These are phyloP conservation scores for Lydus trimaculatus DNA, from an alignment of 2,888 invertebrate species.

Conservation along the genomic window DNA sequence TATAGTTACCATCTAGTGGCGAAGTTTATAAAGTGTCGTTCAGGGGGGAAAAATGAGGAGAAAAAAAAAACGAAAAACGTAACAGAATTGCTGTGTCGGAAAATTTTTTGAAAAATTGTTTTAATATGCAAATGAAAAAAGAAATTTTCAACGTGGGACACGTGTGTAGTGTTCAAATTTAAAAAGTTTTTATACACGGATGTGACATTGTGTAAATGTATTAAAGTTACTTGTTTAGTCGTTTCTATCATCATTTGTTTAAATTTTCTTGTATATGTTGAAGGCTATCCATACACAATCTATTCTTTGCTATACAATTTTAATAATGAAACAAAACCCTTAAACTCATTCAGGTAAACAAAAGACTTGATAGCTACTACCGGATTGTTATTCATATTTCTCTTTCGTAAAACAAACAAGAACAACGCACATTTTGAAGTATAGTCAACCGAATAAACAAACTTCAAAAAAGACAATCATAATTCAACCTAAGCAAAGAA, in stretches of 20 bases:
- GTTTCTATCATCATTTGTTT: too few relatives aligned
- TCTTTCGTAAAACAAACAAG: too few relatives aligned
- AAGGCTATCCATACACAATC: too few relatives aligned
- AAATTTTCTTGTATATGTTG: background rate
- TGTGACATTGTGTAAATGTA: conserved; percentile 34
- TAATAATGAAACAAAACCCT: too few relatives aligned
- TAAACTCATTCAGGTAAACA: too few relatives aligned
- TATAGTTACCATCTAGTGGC: conserved; percentile 1
- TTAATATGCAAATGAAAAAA: conserved; percentile 39
- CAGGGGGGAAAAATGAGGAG: background rate
- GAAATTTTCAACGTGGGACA: conserved; percentile 39
- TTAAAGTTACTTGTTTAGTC: conserved; percentile 32
- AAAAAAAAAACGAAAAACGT: conserved; percentile 15
- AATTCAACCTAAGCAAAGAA: too few relatives aligned
- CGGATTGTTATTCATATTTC: too few relatives aligned
- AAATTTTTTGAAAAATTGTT: conserved; percentile 40
- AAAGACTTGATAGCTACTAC: too few relatives aligned
- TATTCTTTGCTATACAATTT: conserved; percentile 20
- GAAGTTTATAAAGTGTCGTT: conserved; percentile 25
- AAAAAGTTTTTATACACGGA: conserved; percentile 33
- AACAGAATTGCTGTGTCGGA: conserved; percentile 33
- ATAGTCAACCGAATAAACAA: background rate
- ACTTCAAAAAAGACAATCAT: too few relatives aligned
- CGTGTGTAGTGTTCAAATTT: conserved; percentile 30
- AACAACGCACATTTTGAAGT: background rate